Evolutionary conservation across 2,113 vertebrate genomes (phyloP).

Genomic region (Austrofundulus limnaeus): DNA sequence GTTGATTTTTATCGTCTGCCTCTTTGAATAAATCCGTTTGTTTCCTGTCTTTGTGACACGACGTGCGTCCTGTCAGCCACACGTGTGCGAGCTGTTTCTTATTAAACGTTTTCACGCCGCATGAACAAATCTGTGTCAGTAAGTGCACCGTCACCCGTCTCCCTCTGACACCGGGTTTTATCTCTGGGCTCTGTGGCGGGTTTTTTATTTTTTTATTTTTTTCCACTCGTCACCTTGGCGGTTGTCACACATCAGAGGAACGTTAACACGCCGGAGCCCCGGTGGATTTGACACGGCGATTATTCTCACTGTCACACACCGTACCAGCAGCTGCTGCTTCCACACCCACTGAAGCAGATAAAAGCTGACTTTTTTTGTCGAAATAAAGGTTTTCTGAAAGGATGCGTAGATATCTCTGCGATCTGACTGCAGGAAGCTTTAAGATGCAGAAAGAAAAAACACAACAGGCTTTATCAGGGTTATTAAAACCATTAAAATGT

Average conservation of each 20-base stretch:
- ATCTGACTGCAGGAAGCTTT: slow-evolving; percentile 14
- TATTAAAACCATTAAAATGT: too few relatives aligned
- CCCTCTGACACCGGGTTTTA: slow-evolving; percentile 26
- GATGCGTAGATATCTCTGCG: slow-evolving; percentile 25
- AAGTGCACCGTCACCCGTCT: slow-evolving; percentile 38
- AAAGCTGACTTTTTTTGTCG: slow-evolving; percentile 48
- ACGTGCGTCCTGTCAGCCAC: too few relatives aligned
- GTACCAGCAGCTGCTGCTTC: slow-evolving; percentile 45
- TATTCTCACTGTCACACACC: slow-evolving; percentile 56
- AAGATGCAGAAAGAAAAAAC: slow-evolving; percentile 3
- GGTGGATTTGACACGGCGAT: slow-evolving; percentile 65
- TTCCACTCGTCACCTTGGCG: slow-evolving; percentile 55
- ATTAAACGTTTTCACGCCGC: slow-evolving; percentile 10
- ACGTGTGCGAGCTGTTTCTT: not conserved
- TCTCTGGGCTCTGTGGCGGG: slow-evolving; percentile 41
- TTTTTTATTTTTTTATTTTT: too few relatives aligned
- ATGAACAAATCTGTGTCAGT: slow-evolving; percentile 3
- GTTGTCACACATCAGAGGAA: slow-evolving; percentile 58
- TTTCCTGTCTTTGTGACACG: too few relatives aligned
- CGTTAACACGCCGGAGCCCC: slow-evolving; percentile 40
- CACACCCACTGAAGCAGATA: slow-evolving; percentile 53
- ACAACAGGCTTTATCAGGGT: slow-evolving; percentile 3
- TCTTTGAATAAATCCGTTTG: too few relatives aligned
- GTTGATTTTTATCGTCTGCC: too few relatives aligned
- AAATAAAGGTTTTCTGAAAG: slow-evolving; percentile 8